phyloP scores from a whole-genome alignment of 1,140 invertebrate species.

The Drosophila sproati region DNA sequence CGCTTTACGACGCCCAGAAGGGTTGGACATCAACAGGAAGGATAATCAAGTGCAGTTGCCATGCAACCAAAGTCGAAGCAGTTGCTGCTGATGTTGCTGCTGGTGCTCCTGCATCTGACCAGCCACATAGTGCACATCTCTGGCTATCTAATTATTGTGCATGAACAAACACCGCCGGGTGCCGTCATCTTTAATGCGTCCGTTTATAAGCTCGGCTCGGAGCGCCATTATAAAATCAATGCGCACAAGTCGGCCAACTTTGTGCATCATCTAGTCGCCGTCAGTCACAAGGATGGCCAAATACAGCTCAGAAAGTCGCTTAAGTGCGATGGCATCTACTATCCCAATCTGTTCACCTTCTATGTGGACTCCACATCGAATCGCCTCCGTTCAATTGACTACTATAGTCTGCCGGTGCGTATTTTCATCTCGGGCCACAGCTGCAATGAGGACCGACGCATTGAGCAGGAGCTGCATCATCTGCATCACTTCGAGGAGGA shows the following conservation, averaged over 20 bases:
- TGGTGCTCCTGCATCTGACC: slow-evolving; percentile 45
- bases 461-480: slow-evolving; percentile 85
- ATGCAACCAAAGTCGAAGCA: slow-evolving; percentile 47
- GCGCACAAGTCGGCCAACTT: slow-evolving; percentile 91
- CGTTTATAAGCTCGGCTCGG: slow-evolving; percentile 90
- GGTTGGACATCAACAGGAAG: slow-evolving; percentile 3
- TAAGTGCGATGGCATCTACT: slow-evolving; percentile 92
- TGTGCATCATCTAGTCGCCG: slow-evolving; percentile 90
- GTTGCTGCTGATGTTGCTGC: slow-evolving; percentile 29
- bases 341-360: slow-evolving; percentile 93
- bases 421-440: slow-evolving; percentile 91
- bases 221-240: slow-evolving; percentile 91
- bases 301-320: slow-evolving; percentile 90
- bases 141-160: slow-evolving; percentile 89
- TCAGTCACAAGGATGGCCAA: slow-evolving; percentile 90
- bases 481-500: slow-evolving; percentile 85
- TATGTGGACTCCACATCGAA: slow-evolving; percentile 94
- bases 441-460: slow-evolving; percentile 88
- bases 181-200: slow-evolving; percentile 92
- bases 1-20: background rate
- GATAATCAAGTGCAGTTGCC: slow-evolving; percentile 35
- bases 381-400: slow-evolving; percentile 91
- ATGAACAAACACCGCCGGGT: slow-evolving; percentile 88
- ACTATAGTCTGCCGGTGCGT: slow-evolving; percentile 92
- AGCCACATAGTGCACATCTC: slow-evolving; percentile 17